Evolutionary conservation across 2,797 vertebrate species (phyloP), one percentile per base, ranked within the genome.

Genomic region (Hyperoplus lanceolatus): DNA sequence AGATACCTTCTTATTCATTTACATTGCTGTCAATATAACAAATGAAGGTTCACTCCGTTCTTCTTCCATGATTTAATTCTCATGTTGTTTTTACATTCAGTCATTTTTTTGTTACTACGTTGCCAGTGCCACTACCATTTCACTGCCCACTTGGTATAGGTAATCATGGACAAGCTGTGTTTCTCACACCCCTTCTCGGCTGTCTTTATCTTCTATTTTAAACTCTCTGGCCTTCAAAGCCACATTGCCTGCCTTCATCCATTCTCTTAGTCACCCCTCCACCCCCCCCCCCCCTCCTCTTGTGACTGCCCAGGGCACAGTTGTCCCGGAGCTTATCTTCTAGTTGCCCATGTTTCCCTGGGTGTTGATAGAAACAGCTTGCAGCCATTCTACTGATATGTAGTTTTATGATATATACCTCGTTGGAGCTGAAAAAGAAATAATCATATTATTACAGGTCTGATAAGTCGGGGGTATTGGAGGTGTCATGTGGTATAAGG

Each of bases 281-380:
- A 51, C 77, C 49, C 57, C 68, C 63, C 36, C 53, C 63, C 60
- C 39, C 79, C 80, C 75, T 80, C 84, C 73, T 57, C 69, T 55
- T 54, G 51, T 84, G 77, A 83, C 79, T 75, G 83, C 83, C 74
- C 64, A 77, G 88, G 81, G 82, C 75, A 59, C 57, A 69, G 87
- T 81, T 73, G 43, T 88, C 81, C 79, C 69, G 67, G 54, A 84
- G 80, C 90, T 94, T 94, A 93, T 94, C 92, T 89, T 73, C 83
- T 75, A 77, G 62, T 88, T 77, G 82, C 82, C 86, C 77, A 77
- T 91, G 84, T 85, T 29, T 85, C 29, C 56, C 81, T 54, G 63
- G 76, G 45, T 80, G 63, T 81, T 87, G 83, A 91, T 89, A 81
- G 75, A 87, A 89, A 81, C 68, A 29, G 77, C 83, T 87, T 63